Evolutionary conservation across 64 coral and sea anemone genomes (phyloP), one percentile per base, ranked within the genome.

Genomic region (Pocillopora verrucosa): DNA sequence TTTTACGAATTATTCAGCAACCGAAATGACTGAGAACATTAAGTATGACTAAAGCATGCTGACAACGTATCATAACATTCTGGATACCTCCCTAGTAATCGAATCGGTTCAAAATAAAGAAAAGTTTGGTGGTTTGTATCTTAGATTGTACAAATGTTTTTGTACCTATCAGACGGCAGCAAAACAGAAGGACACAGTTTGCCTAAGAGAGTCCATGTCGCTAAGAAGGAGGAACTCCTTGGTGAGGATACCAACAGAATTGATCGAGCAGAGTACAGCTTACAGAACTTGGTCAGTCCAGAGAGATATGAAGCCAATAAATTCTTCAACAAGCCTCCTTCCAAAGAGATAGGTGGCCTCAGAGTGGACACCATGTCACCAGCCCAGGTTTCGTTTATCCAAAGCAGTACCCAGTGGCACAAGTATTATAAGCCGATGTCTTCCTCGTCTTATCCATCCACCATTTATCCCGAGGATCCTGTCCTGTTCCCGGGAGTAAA

Each of bases 201-300:
- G 61, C 61, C 34, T 25, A 85, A 85, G 45, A 70, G 63, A 30
- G 82, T 70, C 15, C 62, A 72, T 76, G 79, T 60, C 70, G 88
- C 87, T 36, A 97, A 93, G 25, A 97, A 97, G 60, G 83, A 89
- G 30, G 95, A 97, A 19, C 75, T 97, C 10, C 84, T 97, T 1
- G 95, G 95, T 20, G 91, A 97, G 51, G 95, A 97, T 36, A 87
- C 92, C 5, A 93, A 41, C 79, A 87, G 85, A 62, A 79, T 97
- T 58, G 90, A 94, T 60, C 76, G 91, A 57, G 76, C 75, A 14
- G 95, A 97, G 61, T 97, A 94, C 57, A 90, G 69, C 26, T 75
- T 97, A 0, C 95, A 97, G 22, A 96, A 91, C 24, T 88, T 96
- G 76, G 84, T 93, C 22, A 93, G 91, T 22, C 94, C 94, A 41